A percentile compares a stretch with the other conserved stretches of the same genome.
These are phyloP conservation scores for Fissipunctia ypsillon DNA, from an alignment of 2,888 invertebrate species.

Conservation along the genomic window DNA sequence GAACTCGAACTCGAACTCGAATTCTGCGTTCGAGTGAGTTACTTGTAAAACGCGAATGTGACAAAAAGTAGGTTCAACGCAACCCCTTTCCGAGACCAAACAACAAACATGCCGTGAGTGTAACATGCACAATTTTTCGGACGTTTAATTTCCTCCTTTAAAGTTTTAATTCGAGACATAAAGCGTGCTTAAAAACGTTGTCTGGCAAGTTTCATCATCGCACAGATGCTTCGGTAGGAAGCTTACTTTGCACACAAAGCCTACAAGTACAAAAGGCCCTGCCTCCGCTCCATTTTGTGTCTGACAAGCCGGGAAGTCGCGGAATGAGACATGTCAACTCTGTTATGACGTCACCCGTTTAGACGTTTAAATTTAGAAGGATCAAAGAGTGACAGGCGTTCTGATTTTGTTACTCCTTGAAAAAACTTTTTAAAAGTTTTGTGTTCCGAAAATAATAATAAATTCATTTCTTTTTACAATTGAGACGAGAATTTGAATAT, in stretches of 20 bases:
- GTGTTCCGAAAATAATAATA: constrained; percentile 9
- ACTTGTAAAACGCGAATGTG: neutral
- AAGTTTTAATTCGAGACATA: constrained; percentile 90
- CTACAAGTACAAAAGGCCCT: constrained; percentile 89
- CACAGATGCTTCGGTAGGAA: constrained; percentile 88
- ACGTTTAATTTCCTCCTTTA: constrained; percentile 88
- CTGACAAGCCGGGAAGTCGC: constrained; percentile 87
- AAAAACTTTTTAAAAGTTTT: constrained; percentile 29
- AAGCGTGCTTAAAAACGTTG: constrained; percentile 89
- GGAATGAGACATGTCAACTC: constrained; percentile 86
- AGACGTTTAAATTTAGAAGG: constrained; percentile 75
- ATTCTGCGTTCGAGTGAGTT: neutral
- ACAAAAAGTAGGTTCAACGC: constrained; percentile 38
- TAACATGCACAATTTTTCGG: constrained; percentile 80
- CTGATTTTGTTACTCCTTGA: constrained; percentile 43
- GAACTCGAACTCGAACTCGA: too few relatives aligned
- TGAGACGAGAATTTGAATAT: neutral
- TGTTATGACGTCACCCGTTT: constrained; percentile 79
- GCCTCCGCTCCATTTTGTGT: constrained; percentile 88
- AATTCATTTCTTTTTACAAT: constrained; percentile 10
- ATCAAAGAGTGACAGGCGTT: constrained; percentile 59
- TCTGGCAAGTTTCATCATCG: constrained; percentile 90
- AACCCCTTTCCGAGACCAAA: constrained; percentile 28
- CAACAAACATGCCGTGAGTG: constrained; percentile 56
- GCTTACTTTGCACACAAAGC: constrained; percentile 90